Evolutionary conservation across 1,140 invertebrate genomes (phyloP), one percentile per base, ranked within the genome.

Genomic region (Cecropterus lyciades): DNA sequence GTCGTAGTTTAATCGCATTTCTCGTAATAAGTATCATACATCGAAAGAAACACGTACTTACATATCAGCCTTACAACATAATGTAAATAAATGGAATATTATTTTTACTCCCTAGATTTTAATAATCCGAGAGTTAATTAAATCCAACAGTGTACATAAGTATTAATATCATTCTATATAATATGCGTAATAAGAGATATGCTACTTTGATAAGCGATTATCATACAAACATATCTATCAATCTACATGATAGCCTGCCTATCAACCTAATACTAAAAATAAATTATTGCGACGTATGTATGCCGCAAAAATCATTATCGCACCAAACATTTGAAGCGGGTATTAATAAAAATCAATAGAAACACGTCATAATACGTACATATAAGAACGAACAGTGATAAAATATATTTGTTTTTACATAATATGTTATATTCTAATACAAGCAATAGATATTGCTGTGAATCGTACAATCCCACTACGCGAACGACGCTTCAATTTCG

Each of bases 401-500:
- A n/a, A 59, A 27, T 30, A 48, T 59, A 59, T 46, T 30, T 33
- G 6, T 45, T 9, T 57, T 40, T n/a, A 13, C 37, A 40, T 40
- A 13, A 40, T 40, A 40, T 40, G n/a, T 40, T 27, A 53, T 16
- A 13, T 10, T 51, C 20, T 33, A 51, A 62, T 4, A 48, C 14
- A 62, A 27, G 33, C 48, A 27, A 63, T 11, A 15, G 15, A 52
- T 52, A 16, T 49, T 42, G 20, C 37, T 57, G 17, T 27, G 13
- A 62, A 52, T 52, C 14, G 33, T 52, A 62, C 24, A 48, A 57
- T 27, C 48, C 15, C 10, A 33, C 16, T 20, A 15, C n/a, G n/a
- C n/a, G 10, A n/a, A 17, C 42, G 17, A 11, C 24, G 37, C 15
- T 64, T 85, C 71, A 89, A 17, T n/a, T n/a, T n/a, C 57, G 70